These are phyloP conservation scores for Eulemur mongoz DNA, from an alignment of 2,797 vertebrate genomes.

Conservation along the genomic window DNA sequence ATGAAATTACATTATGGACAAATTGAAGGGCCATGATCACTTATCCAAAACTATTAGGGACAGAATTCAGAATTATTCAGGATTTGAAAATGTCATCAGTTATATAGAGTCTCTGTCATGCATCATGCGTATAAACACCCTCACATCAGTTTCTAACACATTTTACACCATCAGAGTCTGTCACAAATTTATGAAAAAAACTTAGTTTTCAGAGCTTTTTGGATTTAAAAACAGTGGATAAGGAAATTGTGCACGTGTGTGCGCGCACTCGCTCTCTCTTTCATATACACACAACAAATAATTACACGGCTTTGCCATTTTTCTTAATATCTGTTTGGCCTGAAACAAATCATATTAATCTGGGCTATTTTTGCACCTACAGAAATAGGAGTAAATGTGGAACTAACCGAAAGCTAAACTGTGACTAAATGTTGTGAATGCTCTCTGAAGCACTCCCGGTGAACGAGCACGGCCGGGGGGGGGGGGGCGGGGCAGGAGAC, in stretches of 20 bases:
- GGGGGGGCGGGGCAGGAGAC: conserved; percentile 45
- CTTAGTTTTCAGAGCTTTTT: background rate
- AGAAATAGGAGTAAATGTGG: conserved; percentile 6
- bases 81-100: background rate
- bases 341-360: conserved; percentile 38
- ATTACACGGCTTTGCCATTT: background rate
- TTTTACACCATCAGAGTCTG: background rate
- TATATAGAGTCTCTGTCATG: background rate
- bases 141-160: background rate
- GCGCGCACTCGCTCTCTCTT: background rate
- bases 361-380: background rate
- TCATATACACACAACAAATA: background rate
- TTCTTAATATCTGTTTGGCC: conserved; percentile 28
- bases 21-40: conserved; percentile 13
- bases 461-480: conserved; percentile 14
- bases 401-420: conserved; percentile 39
- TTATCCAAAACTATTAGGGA: background rate
- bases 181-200: conserved; percentile 28
- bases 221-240: background rate
- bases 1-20: conserved; percentile 33
- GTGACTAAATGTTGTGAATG: conserved; percentile 17
- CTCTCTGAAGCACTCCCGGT: background rate
- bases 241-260: background rate
- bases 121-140: background rate
- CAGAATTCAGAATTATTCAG: background rate